phyloP scores from a whole-genome alignment of 2,888 invertebrate genomes.

The Ophion slaviceki region DNA sequence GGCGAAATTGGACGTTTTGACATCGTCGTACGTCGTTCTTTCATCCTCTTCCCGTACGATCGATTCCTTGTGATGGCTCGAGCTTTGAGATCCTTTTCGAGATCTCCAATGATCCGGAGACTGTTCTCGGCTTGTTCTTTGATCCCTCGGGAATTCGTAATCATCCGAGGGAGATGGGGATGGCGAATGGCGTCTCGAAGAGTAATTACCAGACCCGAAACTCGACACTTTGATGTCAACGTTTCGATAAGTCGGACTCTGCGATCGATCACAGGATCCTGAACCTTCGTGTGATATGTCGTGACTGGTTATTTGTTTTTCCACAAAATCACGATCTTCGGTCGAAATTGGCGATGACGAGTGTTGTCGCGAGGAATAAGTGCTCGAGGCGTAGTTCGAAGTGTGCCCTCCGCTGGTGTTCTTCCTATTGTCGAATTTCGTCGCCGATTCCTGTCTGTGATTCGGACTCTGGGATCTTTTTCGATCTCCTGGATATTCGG shows the following conservation, averaged over 20 bases:
- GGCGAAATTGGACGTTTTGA: constrained; percentile 35
- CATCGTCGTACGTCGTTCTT: not conserved
- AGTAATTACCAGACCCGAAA: constrained; percentile 6
- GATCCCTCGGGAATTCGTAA: not conserved
- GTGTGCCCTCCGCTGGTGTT: not conserved
- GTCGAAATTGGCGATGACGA: constrained; percentile 8
- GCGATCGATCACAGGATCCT: constrained; percentile 19
- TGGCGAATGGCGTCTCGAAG: constrained; percentile 20
- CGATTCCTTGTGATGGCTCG: constrained; percentile 24
- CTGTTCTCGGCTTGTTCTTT: constrained; percentile 6
- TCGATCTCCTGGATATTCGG: not conserved
- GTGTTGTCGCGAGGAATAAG: constrained; percentile 32
- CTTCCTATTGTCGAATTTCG: constrained; percentile 2
- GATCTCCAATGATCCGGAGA: constrained; percentile 28
- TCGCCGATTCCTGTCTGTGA: not conserved
- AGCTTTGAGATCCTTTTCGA: constrained; percentile 48
- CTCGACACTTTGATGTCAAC: not conserved
- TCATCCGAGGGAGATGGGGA: not conserved
- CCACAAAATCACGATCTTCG: not conserved
- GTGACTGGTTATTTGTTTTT: constrained; percentile 10
- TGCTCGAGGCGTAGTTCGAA: constrained; percentile 23
- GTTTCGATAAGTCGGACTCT: constrained; percentile 29
- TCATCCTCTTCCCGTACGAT: constrained; percentile 8
- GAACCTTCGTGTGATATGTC: constrained; percentile 11
- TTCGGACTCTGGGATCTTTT: constrained; percentile 33